These are phyloP conservation scores for Parnassius apollo DNA, from an alignment of 2,888 invertebrate genomes.

Conservation along the genomic window DNA sequence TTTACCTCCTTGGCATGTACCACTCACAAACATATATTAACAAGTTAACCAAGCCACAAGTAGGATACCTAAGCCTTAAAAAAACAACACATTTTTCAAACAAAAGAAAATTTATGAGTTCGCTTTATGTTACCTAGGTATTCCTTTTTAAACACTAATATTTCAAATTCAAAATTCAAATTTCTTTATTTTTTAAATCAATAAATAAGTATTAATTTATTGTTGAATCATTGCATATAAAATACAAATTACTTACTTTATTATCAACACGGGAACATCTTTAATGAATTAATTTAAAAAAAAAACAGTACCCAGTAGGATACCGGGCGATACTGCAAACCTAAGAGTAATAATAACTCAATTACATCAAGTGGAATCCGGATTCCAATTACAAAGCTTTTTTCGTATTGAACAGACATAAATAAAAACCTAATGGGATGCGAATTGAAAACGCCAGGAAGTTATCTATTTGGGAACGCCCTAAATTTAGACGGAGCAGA, in stretches of 20 bases:
- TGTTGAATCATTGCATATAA: slow-evolving; percentile 3
- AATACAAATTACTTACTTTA: slow-evolving; percentile 21
- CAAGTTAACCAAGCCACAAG: too few species aligned
- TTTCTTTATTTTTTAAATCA: too few species aligned
- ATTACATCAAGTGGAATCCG: slow-evolving; percentile 38
- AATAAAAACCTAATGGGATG: slow-evolving; percentile 52
- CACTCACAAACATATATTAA: too few species aligned
- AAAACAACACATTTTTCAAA: too few species aligned
- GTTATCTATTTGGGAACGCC: slow-evolving; percentile 75
- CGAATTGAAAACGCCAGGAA: slow-evolving; percentile 47
- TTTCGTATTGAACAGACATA: slow-evolving; percentile 39
- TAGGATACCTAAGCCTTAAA: too few species aligned
- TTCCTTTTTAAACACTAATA: too few species aligned
- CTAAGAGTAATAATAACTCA: slow-evolving; percentile 40
- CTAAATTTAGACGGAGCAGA: slow-evolving; percentile 42
- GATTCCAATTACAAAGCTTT: slow-evolving; percentile 46
- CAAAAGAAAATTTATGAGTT: too few species aligned
- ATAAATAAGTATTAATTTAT: too few species aligned
- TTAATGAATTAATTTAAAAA: background rate
- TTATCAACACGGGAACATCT: background rate
- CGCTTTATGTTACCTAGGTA: too few species aligned
- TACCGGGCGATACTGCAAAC: background rate
- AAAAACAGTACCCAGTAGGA: slow-evolving; percentile 8
- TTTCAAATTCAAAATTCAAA: too few species aligned
- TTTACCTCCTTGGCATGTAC: too few species aligned